Percentiles rank a stretch among this genome's conserved stretches.
Conservation (phyloP, 2,113 vertebrate genomes). For the Murina feae region DNA sequence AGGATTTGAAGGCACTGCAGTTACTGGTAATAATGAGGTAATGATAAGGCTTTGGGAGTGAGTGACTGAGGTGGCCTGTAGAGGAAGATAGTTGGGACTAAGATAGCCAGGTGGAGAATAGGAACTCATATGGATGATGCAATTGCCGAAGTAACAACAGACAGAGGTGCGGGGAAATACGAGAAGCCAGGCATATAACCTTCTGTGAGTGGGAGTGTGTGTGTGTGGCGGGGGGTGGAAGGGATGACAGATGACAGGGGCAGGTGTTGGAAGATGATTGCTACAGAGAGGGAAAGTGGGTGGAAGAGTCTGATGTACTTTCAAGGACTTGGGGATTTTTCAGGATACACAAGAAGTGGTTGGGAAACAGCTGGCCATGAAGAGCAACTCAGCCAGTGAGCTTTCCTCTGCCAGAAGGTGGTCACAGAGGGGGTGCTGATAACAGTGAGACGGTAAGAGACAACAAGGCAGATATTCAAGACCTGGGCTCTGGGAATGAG, state of each 20-base stretch:
- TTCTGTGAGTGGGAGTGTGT: neutral
- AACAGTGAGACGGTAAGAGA: neutral
- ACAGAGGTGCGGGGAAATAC: neutral
- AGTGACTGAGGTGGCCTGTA: neutral
- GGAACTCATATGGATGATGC: neutral
- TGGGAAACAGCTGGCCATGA: neutral
- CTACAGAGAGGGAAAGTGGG: neutral
- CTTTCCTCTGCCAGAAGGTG: neutral
- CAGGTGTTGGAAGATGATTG: neutral
- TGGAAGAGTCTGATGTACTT: neutral
- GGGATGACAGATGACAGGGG: too few species aligned
- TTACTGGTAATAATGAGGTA: neutral
- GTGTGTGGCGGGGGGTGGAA: too few species aligned
- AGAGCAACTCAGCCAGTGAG: neutral
- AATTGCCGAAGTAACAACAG: neutral
- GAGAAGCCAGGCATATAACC: neutral
- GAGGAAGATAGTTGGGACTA: neutral
- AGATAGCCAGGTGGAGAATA: neutral
- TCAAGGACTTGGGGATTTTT: neutral
- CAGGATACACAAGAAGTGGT: neutral
- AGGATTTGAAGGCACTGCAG: neutral
- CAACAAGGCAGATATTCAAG: neutral
- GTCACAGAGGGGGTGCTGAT: neutral
- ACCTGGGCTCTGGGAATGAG: neutral
- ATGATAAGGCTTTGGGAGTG: neutral